Evolutionary conservation across 2,888 invertebrate genomes (phyloP).

Genomic region (Ormyrus labotus): DNA sequence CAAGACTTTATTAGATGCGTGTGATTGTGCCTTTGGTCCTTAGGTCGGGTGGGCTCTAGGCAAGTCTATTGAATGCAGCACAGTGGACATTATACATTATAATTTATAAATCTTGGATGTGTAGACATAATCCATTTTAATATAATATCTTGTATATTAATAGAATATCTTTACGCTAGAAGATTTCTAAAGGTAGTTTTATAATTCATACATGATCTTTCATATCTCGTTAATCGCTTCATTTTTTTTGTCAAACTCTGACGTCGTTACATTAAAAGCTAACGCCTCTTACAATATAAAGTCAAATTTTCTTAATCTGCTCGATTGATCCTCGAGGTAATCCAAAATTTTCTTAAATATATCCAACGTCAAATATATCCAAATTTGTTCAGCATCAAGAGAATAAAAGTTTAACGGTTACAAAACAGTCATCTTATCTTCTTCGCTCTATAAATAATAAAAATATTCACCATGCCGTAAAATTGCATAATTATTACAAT

Average conservation of each 20-base stretch:
- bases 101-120: slow-evolving; percentile 74
- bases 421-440: slow-evolving; percentile 62
- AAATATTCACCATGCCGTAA: slow-evolving; percentile 66
- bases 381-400: slow-evolving; percentile 50
- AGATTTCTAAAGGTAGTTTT: slow-evolving; percentile 62
- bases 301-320: slow-evolving; percentile 51
- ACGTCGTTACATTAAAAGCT: slow-evolving; percentile 70
- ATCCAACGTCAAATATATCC: slow-evolving; percentile 56
- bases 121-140: slow-evolving; percentile 70
- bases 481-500: slow-evolving; percentile 68
- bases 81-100: slow-evolving; percentile 72
- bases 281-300: slow-evolving; percentile 59
- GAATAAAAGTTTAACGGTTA: slow-evolving; percentile 60
- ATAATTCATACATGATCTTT: slow-evolving; percentile 61
- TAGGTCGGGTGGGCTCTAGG: slow-evolving; percentile 73
- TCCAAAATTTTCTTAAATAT: slow-evolving; percentile 52
- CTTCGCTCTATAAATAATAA: slow-evolving; percentile 65
- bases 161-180: slow-evolving; percentile 69
- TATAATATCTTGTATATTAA: slow-evolving; percentile 72
- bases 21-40: slow-evolving; percentile 75
- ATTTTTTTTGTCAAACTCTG: slow-evolving; percentile 59
- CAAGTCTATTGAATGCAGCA: slow-evolving; percentile 73
- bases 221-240: slow-evolving; percentile 57
- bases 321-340: slow-evolving; percentile 26
- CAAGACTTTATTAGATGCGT: slow-evolving; percentile 71